Percentiles rank a stretch among this genome's conserved stretches.
phyloP scores from a whole-genome alignment of 2,113 vertebrate species.

The Australoheros scitulus region DNA sequence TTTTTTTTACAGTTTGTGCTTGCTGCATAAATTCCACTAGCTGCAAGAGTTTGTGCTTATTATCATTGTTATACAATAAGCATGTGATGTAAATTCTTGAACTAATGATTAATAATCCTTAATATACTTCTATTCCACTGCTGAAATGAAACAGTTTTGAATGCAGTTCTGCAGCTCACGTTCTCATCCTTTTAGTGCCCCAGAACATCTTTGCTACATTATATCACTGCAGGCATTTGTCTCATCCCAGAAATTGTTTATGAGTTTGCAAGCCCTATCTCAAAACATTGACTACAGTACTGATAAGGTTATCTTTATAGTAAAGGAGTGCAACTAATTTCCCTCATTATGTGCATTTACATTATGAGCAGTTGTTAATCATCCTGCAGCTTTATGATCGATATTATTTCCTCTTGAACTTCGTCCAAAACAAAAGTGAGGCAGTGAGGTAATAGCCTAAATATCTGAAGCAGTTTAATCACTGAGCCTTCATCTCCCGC shows the following conservation, averaged over 20 bases:
- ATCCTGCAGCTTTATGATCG: not conserved
- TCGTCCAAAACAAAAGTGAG: not conserved
- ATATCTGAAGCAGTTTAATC: not conserved
- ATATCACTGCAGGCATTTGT: not conserved
- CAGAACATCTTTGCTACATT: not conserved
- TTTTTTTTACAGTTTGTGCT: too few species aligned
- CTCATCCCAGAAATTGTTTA: not conserved
- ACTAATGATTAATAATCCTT: not conserved
- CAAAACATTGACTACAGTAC: not conserved
- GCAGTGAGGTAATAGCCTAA: not conserved
- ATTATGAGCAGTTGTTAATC: not conserved
- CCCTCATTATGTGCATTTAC: not conserved
- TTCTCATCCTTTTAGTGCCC: not conserved
- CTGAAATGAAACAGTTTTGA: not conserved
- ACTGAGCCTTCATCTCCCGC: not conserved
- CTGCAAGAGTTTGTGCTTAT: not conserved
- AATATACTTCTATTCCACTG: not conserved
- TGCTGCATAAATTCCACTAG: too few species aligned
- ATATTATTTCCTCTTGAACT: not conserved
- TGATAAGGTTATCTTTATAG: not conserved
- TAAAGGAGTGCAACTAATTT: not conserved
- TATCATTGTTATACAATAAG: not conserved
- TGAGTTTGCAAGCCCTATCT: not conserved
- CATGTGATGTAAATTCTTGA: not conserved
- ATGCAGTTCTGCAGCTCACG: not conserved